These are phyloP conservation scores for Hypsibius dujardini DNA, from an alignment of 1,140 invertebrate species.

Conservation along the genomic window DNA sequence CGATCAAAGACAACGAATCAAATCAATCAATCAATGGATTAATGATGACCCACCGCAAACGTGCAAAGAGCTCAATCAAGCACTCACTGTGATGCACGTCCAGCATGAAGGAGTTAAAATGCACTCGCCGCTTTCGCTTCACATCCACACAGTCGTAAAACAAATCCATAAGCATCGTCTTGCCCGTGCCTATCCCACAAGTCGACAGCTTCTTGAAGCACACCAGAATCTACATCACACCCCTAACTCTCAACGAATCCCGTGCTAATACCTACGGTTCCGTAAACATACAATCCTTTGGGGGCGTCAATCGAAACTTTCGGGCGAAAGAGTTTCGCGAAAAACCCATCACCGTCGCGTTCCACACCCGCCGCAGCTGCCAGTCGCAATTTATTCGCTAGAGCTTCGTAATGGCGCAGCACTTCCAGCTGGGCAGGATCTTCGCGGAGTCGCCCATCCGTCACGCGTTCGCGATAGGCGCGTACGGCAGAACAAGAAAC, in stretches of 20 bases:
- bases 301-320: constrained; percentile 20
- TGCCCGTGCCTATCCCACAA: constrained; percentile 58
- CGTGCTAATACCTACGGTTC: constrained; percentile 34
- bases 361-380: background rate
- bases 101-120: constrained; percentile 95
- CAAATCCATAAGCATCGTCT: constrained; percentile 98
- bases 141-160: constrained; percentile 56
- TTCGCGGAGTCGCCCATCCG: background rate
- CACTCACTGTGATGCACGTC: constrained; percentile 57
- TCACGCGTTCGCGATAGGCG: background rate
- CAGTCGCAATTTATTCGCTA: background rate
- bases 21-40: constrained; percentile 19
- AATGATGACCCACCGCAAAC: constrained; percentile 9
- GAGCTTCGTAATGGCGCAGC: background rate
- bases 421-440: background rate
- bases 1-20: too few species aligned
- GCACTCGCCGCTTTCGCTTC: constrained; percentile 55
- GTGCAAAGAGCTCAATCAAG: constrained; percentile 37
- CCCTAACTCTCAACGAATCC: too few species aligned
- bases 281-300: constrained; percentile 39
- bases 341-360: background rate
- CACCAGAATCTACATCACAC: too few species aligned
- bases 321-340: background rate
- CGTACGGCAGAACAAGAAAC: background rate
- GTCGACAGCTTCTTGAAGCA: too few species aligned